Conservation (phyloP, 2,888 invertebrate species). For the Archips xylosteana region DNA sequence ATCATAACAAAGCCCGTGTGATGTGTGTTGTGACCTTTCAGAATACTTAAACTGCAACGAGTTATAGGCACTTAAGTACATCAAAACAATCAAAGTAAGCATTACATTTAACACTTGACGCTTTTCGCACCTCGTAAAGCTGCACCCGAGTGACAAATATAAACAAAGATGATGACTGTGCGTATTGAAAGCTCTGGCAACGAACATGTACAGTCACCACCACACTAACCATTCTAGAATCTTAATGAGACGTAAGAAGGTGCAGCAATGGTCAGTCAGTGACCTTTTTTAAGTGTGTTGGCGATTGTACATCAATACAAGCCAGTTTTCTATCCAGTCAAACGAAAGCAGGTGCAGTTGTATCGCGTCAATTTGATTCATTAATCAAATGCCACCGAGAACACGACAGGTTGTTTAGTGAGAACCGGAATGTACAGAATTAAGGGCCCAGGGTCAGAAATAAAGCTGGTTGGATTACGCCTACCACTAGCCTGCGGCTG, state of each 20-base stretch:
- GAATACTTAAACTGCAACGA: too few relatives aligned
- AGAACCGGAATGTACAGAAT: slow-evolving; percentile 20
- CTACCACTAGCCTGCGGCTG: slow-evolving; percentile 20
- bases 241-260: neutral
- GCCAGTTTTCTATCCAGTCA: slow-evolving; percentile 24
- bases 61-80: neutral
- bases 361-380: slow-evolving; percentile 33
- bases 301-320: slow-evolving; percentile 4
- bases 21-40: neutral
- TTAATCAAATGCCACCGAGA: slow-evolving; percentile 31
- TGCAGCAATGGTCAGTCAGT: too few relatives aligned
- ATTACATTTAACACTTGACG: slow-evolving; percentile 52
- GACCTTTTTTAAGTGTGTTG: neutral
- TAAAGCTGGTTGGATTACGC: slow-evolving; percentile 12
- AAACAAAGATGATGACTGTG: slow-evolving; percentile 26
- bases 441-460: slow-evolving; percentile 2
- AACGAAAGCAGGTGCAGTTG: slow-evolving; percentile 29
- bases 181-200: slow-evolving; percentile 17
- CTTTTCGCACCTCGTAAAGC: slow-evolving; percentile 64
- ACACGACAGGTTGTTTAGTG: slow-evolving; percentile 1
- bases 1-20: too few relatives aligned
- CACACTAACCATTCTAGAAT: neutral
- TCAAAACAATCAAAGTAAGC: slow-evolving; percentile 54
- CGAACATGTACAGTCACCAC: neutral
- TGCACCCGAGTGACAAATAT: neutral